A percentile compares a stretch with the other conserved stretches of the same genome.
phyloP scores from a whole-genome alignment of 2,113 vertebrate species.

The Seriola rivoliana region DNA sequence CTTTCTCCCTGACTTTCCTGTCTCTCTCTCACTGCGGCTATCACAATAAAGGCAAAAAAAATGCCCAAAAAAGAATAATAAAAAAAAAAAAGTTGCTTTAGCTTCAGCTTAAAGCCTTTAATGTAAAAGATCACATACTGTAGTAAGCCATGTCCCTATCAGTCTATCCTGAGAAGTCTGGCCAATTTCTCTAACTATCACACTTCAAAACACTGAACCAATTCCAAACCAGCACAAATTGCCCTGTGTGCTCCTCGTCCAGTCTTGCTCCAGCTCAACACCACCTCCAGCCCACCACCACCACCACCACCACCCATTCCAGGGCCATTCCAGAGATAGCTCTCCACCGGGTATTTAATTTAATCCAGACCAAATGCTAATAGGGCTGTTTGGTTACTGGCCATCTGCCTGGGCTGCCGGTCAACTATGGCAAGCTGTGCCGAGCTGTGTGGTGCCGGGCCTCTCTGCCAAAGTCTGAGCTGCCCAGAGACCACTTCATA shows the following conservation, averaged over 20 bases:
- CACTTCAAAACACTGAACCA: constrained; percentile 27
- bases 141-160: not conserved
- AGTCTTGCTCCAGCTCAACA: constrained; percentile 30
- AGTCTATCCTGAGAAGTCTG: constrained; percentile 1
- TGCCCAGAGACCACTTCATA: constrained; percentile 78
- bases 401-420: constrained; percentile 82
- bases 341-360: constrained; percentile 72
- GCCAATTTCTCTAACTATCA: constrained; percentile 23
- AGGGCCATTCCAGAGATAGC: constrained; percentile 63
- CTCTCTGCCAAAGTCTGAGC: constrained; percentile 72
- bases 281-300: constrained; percentile 38
- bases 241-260: constrained; percentile 13
- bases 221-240: constrained; percentile 37
- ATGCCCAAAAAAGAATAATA: no score
- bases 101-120: not conserved
- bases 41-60: no score
- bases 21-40: no score
- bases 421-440: constrained; percentile 77
- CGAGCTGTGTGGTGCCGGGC: constrained; percentile 58
- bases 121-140: not conserved
- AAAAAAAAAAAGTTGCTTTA: no score
- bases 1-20: no score
- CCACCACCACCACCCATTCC: constrained; percentile 41
- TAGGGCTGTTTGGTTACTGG: constrained; percentile 84
- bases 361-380: constrained; percentile 88